phyloP scores from a whole-genome alignment of 37 sponge, comb jelly and placozoan species.

The Oopsacas minuta region DNA sequence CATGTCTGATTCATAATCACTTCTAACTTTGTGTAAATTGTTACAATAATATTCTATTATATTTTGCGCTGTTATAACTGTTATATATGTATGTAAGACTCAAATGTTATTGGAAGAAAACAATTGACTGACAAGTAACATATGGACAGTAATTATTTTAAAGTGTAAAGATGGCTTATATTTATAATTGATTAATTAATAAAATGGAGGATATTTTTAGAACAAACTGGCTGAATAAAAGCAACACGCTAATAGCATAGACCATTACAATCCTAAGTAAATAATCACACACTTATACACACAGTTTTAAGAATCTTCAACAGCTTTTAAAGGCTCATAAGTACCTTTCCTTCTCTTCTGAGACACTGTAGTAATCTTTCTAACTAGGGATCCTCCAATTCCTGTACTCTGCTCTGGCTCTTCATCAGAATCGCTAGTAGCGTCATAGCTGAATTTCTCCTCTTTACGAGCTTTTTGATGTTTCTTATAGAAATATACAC shows the following conservation, averaged over 20 bases:
- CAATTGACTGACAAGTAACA: not conserved
- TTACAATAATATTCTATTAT: no score
- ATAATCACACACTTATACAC: not conserved
- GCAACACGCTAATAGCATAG: no score
- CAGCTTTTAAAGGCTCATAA: not conserved
- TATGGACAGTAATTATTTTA: not conserved
- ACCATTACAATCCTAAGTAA: no score
- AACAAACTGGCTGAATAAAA: no score
- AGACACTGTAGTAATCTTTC: not conserved
- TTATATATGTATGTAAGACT: no score
- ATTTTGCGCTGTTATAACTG: no score
- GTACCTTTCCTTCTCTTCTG: not conserved
- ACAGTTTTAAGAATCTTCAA: not conserved
- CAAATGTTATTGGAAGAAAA: not conserved
- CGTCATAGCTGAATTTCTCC: not conserved
- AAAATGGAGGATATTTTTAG: no score
- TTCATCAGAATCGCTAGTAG: conserved; percentile 18
- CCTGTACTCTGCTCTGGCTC: not conserved
- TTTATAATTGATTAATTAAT: no score
- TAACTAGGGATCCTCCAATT: not conserved
- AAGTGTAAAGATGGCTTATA: not conserved
- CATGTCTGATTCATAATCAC: not conserved
- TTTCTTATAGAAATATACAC: not conserved
- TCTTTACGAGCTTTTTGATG: not conserved
- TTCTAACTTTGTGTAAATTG: no score